Conservation (phyloP, 2,888 invertebrate species). For the Eledona agricola region DNA sequence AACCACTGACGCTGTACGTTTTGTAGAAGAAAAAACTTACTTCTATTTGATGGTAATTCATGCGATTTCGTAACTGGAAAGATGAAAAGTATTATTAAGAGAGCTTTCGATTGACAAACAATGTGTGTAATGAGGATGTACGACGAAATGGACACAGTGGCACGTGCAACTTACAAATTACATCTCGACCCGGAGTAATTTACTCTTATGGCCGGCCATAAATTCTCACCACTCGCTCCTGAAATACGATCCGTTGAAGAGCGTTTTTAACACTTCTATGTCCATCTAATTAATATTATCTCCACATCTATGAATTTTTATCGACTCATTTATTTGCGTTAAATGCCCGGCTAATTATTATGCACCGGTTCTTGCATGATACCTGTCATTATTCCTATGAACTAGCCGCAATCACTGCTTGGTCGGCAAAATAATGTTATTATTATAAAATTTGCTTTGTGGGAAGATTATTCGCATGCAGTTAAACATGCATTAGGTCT, state of each 20-base stretch:
- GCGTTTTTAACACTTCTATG: slow-evolving; percentile 18
- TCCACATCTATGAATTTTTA: slow-evolving; percentile 23
- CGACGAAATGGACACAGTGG: slow-evolving; percentile 18
- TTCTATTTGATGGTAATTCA: slow-evolving; percentile 54
- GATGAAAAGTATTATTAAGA: slow-evolving; percentile 45
- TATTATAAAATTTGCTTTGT: too few relatives aligned
- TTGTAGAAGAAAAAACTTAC: slow-evolving; percentile 53
- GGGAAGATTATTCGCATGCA: not conserved
- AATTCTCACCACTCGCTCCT: slow-evolving; percentile 35
- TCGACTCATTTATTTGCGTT: slow-evolving; percentile 13
- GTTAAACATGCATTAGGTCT: not conserved
- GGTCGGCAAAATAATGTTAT: too few relatives aligned
- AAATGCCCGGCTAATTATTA: too few relatives aligned
- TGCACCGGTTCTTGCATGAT: too few relatives aligned
- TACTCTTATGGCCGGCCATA: slow-evolving; percentile 43
- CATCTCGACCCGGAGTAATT: slow-evolving; percentile 43
- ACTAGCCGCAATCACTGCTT: too few relatives aligned
- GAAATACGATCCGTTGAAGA: slow-evolving; percentile 26
- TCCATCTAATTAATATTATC: slow-evolving; percentile 17
- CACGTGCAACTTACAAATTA: slow-evolving; percentile 42
- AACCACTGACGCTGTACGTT: slow-evolving; percentile 40
- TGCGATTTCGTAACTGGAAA: slow-evolving; percentile 57
- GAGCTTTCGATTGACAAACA: slow-evolving; percentile 21
- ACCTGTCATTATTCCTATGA: too few relatives aligned
- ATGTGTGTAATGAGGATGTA: slow-evolving; percentile 35